Base-by-base conservation (phyloP, 2,888 invertebrate species). In the Nasonia oneida region DNA sequence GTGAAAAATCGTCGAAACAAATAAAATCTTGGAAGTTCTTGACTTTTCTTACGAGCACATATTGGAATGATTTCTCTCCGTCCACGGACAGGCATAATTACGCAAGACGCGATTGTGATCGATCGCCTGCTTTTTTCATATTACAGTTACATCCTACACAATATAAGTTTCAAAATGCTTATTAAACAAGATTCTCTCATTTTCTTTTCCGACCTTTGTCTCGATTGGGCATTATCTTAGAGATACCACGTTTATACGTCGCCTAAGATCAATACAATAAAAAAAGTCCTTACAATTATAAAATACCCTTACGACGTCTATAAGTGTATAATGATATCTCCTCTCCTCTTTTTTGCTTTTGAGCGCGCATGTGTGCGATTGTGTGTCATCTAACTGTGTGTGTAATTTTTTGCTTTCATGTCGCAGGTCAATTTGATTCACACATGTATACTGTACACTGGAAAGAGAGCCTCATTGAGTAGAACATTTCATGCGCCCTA, bases 61-160 rank as follows among this genome's bases (percentile, higher is more conserved):
- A 61, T 42, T 86, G 81, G 84, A 86, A 86, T 86, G 86, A 84
- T 84, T 84, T 82, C 67, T 73, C 57, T 82, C 74, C 73, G 74
- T 79, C 81, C 81, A 79, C 77, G 77, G 78, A 79, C 78, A 85
- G 78, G 74, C 53, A 64, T 74, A 82, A 81, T 47, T 75, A 75
- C 29, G 33, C 50, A 50, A 82, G 57, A 75, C 75, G 42, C 79
- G 57, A 74, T 67, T 53, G 39, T 70, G 10, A 64, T 85, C 61
- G 57, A 70, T 81, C 81, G 81, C 75, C 64, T 57, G 37, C 70
- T 74, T 47, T 84, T 37, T 84, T 77, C n/a, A 39, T 70, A 39
- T 42, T 80, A 12, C 39, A 23, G 23, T 23, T 23, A 8, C 57
- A 47, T 23, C 73, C 73, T 73, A 77, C 77, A 76, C 76, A 77